A percentile compares a stretch with the other conserved stretches of the same genome.
phyloP scores from a whole-genome alignment of 2,113 vertebrate species.

The Kobus ellipsiprymnus region DNA sequence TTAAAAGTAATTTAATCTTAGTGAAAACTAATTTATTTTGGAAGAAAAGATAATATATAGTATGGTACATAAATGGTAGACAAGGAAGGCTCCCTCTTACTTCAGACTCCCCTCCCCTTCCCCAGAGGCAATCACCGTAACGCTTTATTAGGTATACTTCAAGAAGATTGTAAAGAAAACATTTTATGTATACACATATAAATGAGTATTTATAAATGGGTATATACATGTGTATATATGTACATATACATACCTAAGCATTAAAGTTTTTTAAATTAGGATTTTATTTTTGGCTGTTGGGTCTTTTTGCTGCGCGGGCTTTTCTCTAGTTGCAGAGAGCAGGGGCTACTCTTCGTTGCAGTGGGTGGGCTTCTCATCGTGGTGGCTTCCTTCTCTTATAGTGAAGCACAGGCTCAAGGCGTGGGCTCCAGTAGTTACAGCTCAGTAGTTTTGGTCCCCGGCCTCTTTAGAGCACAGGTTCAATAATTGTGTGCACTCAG shows the following conservation, averaged over 20 bases:
- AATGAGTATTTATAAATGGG: background rate
- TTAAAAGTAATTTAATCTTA: background rate
- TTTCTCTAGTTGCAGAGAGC: background rate
- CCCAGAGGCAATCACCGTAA: background rate
- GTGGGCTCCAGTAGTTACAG: background rate
- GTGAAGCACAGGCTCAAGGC: background rate
- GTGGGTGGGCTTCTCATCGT: background rate
- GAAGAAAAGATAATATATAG: background rate
- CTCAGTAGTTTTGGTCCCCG: background rate
- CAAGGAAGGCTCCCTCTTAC: background rate
- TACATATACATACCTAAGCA: background rate
- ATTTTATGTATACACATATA: background rate
- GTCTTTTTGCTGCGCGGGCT: background rate
- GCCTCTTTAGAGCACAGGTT: background rate
- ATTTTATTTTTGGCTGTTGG: background rate
- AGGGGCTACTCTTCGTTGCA: background rate
- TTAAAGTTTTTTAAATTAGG: background rate
- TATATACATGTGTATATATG: fast-evolving
- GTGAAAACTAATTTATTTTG: background rate
- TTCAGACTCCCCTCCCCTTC: background rate
- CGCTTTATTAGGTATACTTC: background rate
- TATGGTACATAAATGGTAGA: background rate
- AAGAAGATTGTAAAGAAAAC: background rate
- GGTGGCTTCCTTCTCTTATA: background rate
- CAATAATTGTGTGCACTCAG: background rate